A percentile compares a stretch with the other conserved stretches of the same genome.
These are phyloP conservation scores for Baryphthengus martii DNA, from an alignment of 2,113 vertebrate species.

Conservation along the genomic window DNA sequence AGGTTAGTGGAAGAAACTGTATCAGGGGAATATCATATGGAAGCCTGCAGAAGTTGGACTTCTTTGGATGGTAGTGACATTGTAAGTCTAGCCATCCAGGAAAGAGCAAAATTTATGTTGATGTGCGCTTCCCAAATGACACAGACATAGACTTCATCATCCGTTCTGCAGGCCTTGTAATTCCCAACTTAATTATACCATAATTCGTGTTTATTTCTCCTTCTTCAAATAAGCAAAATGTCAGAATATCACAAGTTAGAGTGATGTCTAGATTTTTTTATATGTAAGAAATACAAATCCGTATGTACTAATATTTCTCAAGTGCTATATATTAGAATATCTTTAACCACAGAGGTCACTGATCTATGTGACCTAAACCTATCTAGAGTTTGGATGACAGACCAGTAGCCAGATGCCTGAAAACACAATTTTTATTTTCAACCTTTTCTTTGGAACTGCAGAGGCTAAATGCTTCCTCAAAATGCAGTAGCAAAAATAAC, in stretches of 20 bases:
- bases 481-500: neutral
- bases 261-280: neutral
- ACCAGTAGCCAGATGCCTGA: neutral
- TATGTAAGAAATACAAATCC: neutral
- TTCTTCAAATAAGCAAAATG: neutral
- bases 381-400: neutral
- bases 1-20: constrained; percentile 44
- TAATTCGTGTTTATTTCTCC: neutral
- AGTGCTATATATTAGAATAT: neutral
- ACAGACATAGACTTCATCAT: neutral
- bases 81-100: neutral
- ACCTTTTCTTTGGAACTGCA: neutral
- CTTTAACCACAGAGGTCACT: neutral
- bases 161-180: neutral
- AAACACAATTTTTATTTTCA: neutral
- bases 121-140: neutral
- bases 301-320: neutral
- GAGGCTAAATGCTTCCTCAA: neutral
- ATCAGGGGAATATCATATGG: neutral
- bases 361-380: neutral
- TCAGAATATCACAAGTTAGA: neutral
- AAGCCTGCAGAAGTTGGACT: neutral
- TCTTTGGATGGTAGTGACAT: neutral
- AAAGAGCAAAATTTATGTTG: neutral
- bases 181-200: neutral